Conservation (phyloP, 1,140 invertebrate species). For the Chrysomallon squamiferum region DNA sequence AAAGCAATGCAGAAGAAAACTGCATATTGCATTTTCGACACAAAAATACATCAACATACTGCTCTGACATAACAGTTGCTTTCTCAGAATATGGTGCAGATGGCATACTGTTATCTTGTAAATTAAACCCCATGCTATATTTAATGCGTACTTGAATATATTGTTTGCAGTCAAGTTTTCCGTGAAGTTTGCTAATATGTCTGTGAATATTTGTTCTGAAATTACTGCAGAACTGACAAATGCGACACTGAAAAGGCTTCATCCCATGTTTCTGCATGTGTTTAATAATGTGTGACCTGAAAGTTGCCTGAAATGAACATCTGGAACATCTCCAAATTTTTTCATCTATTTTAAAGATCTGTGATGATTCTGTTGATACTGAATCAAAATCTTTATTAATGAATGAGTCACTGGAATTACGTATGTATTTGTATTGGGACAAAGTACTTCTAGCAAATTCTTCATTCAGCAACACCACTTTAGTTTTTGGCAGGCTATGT, state of each 20-base stretch:
- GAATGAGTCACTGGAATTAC: background rate
- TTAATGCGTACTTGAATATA: constrained; percentile 31
- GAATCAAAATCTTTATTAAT: background rate
- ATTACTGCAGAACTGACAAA: constrained; percentile 44
- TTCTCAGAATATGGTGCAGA: background rate
- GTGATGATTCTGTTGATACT: background rate
- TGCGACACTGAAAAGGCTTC: constrained; percentile 48
- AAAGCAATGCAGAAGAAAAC: constrained; percentile 31
- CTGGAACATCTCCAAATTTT: constrained; percentile 55
- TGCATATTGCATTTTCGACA: constrained; percentile 50
- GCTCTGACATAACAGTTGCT: constrained; percentile 6
- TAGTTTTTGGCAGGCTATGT: constrained; percentile 36
- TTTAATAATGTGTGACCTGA: constrained; percentile 41
- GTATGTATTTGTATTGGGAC: constrained; percentile 37
- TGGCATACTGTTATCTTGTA: background rate
- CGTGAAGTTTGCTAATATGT: constrained; percentile 45
- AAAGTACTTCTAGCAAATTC: constrained; percentile 41
- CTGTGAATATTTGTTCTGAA: constrained; percentile 44
- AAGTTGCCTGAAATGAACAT: constrained; percentile 43
- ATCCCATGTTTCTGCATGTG: constrained; percentile 49
- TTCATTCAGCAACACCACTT: constrained; percentile 39
- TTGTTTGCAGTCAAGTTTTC: constrained; percentile 14
- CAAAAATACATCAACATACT: constrained; percentile 32
- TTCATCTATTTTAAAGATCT: background rate
- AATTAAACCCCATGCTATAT: constrained; percentile 12